phyloP scores from a whole-genome alignment of 1,140 invertebrate genomes.

The Drosophila sucinea region DNA sequence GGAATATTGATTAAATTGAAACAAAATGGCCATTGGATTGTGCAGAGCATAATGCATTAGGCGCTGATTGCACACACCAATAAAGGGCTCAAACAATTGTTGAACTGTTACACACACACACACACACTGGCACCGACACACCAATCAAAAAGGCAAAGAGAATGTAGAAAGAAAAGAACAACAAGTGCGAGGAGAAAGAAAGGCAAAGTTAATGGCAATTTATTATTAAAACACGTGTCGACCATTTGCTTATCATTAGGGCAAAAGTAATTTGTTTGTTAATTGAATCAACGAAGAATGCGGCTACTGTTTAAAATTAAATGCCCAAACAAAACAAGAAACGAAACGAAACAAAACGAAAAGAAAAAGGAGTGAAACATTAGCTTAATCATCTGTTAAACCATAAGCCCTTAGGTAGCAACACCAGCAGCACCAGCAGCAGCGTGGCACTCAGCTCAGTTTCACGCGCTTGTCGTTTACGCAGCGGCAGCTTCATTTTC shows the following conservation, averaged over 20 bases:
- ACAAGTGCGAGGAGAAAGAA: neutral
- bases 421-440: neutral
- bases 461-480: slow-evolving; percentile 48
- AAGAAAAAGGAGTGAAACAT: slow-evolving; percentile 51
- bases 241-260: slow-evolving; percentile 40
- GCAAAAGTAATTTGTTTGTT: slow-evolving; percentile 63
- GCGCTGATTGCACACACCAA: slow-evolving; percentile 58
- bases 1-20: slow-evolving; percentile 77
- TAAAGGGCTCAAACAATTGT: slow-evolving; percentile 62
- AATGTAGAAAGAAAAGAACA: neutral
- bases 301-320: slow-evolving; percentile 13
- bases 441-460: slow-evolving; percentile 21
- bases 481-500: slow-evolving; percentile 26
- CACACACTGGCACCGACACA: neutral
- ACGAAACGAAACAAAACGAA: slow-evolving; percentile 11
- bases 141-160: neutral
- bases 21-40: slow-evolving; percentile 28
- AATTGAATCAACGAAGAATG: slow-evolving; percentile 58
- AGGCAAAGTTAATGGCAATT: slow-evolving; percentile 50
- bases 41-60: slow-evolving; percentile 58
- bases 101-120: slow-evolving; percentile 1
- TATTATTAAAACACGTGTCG: slow-evolving; percentile 62
- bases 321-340: neutral
- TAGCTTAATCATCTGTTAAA: slow-evolving; percentile 68
- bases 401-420: slow-evolving; percentile 23